Conservation (phyloP, 1,140 invertebrate species). For the Pomphorhynchus laevis region DNA sequence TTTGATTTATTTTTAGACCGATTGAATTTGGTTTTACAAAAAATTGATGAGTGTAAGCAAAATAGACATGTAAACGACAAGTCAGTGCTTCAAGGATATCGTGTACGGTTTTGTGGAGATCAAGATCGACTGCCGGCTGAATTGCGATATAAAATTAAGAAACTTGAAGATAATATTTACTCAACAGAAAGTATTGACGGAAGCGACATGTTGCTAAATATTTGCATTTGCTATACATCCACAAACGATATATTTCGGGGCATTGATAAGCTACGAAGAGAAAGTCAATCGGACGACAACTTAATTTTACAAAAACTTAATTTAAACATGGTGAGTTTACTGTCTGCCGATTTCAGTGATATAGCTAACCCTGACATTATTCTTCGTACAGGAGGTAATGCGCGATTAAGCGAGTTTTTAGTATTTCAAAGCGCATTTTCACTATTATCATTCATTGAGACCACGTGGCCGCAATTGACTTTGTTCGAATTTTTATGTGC, state of each 20-base stretch:
- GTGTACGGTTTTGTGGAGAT: slow-evolving; percentile 26
- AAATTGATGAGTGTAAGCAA: slow-evolving; percentile 45
- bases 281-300: too few relatives aligned
- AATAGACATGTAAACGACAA: neutral
- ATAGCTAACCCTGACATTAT: too few relatives aligned
- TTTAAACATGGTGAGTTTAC: too few relatives aligned
- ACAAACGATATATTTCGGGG: slow-evolving; percentile 8
- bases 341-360: too few relatives aligned
- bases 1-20: slow-evolving; percentile 56
- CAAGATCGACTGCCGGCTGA: slow-evolving; percentile 46
- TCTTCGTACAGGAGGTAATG: too few relatives aligned
- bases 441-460: too few relatives aligned
- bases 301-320: too few relatives aligned
- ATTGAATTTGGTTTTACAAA: slow-evolving; percentile 26
- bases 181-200: slow-evolving; percentile 39
- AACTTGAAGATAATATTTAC: slow-evolving; percentile 36
- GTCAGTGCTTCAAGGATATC: neutral
- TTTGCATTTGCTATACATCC: slow-evolving; percentile 6
- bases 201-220: slow-evolving; percentile 23
- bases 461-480: too few relatives aligned
- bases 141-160: slow-evolving; percentile 52
- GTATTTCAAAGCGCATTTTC: too few relatives aligned
- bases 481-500: too few relatives aligned
- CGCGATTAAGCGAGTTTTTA: too few relatives aligned
- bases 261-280: too few relatives aligned